Conservation (phyloP, 2,797 vertebrate species). For the Pyrrhura leucotis region DNA sequence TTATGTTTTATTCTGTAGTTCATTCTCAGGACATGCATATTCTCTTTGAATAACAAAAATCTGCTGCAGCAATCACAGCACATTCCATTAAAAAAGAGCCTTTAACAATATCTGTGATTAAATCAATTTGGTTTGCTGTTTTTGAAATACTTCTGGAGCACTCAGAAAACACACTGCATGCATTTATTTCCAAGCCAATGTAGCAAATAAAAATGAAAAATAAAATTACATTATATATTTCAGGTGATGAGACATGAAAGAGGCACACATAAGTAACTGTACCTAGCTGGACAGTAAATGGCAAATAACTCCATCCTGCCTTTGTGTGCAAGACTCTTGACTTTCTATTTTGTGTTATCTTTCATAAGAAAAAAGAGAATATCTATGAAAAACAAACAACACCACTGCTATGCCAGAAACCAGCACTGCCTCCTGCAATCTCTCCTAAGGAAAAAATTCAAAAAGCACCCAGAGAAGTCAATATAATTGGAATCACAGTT, state of each 20-base stretch:
- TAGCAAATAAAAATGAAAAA: slow-evolving; percentile 53
- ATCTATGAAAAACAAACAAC: background rate
- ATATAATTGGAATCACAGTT: background rate
- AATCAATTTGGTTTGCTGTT: slow-evolving; percentile 58
- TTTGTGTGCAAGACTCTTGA: background rate
- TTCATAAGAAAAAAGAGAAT: background rate
- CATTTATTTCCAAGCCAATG: slow-evolving; percentile 33
- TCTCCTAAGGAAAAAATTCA: background rate
- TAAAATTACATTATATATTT: background rate
- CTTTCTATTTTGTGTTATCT: background rate
- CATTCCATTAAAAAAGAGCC: slow-evolving; percentile 20
- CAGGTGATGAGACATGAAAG: background rate
- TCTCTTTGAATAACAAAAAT: slow-evolving; percentile 26
- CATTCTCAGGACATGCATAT: background rate
- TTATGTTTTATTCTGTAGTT: background rate
- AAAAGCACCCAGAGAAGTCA: background rate
- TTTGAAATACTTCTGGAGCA: slow-evolving; percentile 20
- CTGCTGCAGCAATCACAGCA: slow-evolving; percentile 29
- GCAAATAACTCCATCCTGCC: background rate
- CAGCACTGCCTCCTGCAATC: background rate
- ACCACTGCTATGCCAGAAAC: background rate
- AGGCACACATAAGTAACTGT: background rate
- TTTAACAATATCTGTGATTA: slow-evolving; percentile 45
- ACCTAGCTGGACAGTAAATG: background rate
- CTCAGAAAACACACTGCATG: background rate